phyloP scores from a whole-genome alignment of 1,140 invertebrate species.

The Drosophila suzukii region DNA sequence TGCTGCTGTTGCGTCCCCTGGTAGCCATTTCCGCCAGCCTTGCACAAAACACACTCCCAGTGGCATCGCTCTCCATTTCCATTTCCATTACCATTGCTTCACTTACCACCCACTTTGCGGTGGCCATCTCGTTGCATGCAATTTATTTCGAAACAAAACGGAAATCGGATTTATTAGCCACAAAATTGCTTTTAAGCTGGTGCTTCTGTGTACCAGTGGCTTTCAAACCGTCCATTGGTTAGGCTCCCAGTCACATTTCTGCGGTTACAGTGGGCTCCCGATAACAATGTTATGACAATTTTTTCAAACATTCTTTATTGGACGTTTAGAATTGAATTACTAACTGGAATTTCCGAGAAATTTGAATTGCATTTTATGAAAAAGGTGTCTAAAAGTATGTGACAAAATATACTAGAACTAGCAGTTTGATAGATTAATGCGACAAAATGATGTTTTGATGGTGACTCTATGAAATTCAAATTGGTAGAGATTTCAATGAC shows the following conservation, averaged over 20 bases:
- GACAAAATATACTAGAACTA: neutral
- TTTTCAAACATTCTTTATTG: too few relatives aligned
- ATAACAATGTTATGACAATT: neutral
- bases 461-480: too few relatives aligned
- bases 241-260: conserved; percentile 3
- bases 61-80: conserved; percentile 11
- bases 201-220: conserved; percentile 48
- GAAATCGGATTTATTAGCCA: conserved; percentile 84
- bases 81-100: conserved; percentile 1
- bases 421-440: too few relatives aligned
- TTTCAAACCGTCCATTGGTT: conserved; percentile 46
- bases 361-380: too few relatives aligned
- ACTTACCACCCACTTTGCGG: neutral
- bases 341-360: too few relatives aligned
- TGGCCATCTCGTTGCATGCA: conserved; percentile 40
- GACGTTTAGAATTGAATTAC: too few relatives aligned
- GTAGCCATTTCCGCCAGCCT: conserved; percentile 61
- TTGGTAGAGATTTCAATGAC: too few relatives aligned
- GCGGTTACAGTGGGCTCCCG: conserved; percentile 20
- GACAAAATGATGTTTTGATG: neutral
- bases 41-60: conserved; percentile 14
- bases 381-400: neutral
- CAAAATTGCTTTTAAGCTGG: conserved; percentile 83
- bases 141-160: conserved; percentile 82
- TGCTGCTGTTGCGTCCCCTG: conserved; percentile 42